Base-by-base conservation (phyloP, 37 sponge, comb jelly and placozoan genomes). In the Oscarella lobularis region DNA sequence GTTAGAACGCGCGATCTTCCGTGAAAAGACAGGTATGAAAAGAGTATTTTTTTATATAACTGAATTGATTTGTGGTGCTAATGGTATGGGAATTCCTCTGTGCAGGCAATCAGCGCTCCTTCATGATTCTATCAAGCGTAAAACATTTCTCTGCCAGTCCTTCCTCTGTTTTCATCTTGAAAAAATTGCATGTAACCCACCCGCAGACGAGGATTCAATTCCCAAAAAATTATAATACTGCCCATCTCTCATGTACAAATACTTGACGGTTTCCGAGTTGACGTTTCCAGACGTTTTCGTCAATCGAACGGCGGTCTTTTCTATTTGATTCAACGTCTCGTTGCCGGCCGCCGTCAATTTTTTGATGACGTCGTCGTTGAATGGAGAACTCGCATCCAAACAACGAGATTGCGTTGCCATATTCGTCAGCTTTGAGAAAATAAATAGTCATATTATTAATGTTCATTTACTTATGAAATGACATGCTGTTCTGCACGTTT, bases 271-370 rank as follows among this genome's bases (percentile, higher is more conserved):
- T 1, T 93, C 98, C 29, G 98, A 90, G 83, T 93, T 96, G 66
- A 96, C 98, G 73, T 96, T 92, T 34, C 98, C 93, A 20, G 92
- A 92, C 98, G 92, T 89, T 85, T 85, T 89, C 35, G 98, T 91
- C 39, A 96, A 78, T 14, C 90, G 40, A 2, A 96, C 93, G 65
- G 98, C 98, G 36, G 98, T 90, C n/a, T n/a, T n/a, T n/a, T n/a
- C n/a, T n/a, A n/a, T n/a, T n/a, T n/a, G n/a, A n/a, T n/a, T n/a
- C n/a, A n/a, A n/a, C n/a, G n/a, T n/a, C n/a, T n/a, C n/a, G n/a
- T n/a, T n/a, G n/a, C n/a, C n/a, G n/a, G n/a, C n/a, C n/a, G n/a
- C n/a, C n/a, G n/a, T 96, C 98, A 30, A 96, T 96, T 85, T 96
- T 96, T 82, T 96, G 98, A 73, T 96, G 98, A n/a, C n/a, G n/a